Conservation (phyloP, 1,140 invertebrate species). For the Colletes latitarsis region DNA sequence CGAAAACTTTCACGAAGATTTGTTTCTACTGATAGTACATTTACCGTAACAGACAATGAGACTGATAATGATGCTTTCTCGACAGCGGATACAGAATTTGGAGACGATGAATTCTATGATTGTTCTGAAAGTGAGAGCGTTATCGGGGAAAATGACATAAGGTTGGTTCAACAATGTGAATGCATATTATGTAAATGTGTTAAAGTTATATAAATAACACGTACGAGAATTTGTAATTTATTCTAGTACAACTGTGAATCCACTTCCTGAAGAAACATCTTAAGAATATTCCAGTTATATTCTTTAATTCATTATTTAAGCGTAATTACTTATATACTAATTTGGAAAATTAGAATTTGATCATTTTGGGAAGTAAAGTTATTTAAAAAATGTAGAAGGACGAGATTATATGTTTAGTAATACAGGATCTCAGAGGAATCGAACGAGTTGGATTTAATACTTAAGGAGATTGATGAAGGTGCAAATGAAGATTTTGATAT, state of each 20-base stretch:
- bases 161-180: slow-evolving; percentile 66
- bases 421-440: slow-evolving; percentile 75
- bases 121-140: slow-evolving; percentile 76
- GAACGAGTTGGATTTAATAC: slow-evolving; percentile 62
- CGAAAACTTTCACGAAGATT: slow-evolving; percentile 62
- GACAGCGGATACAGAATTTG: slow-evolving; percentile 75
- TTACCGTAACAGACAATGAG: slow-evolving; percentile 70
- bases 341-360: slow-evolving; percentile 39
- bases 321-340: slow-evolving; percentile 13
- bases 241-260: slow-evolving; percentile 45
- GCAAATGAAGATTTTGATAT: slow-evolving; percentile 52
- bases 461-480: slow-evolving; percentile 67
- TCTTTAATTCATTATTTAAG: slow-evolving; percentile 33
- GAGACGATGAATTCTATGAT: slow-evolving; percentile 80
- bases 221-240: slow-evolving; percentile 37
- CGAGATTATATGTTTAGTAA: slow-evolving; percentile 77
- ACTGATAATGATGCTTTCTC: slow-evolving; percentile 76
- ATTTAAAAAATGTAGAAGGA: slow-evolving; percentile 70
- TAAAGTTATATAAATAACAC: slow-evolving; percentile 23
- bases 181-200: slow-evolving; percentile 13
- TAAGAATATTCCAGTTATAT: slow-evolving; percentile 18
- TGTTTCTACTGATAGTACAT: slow-evolving; percentile 65
- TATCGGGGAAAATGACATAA: slow-evolving; percentile 68
- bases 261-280: slow-evolving; percentile 19
- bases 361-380: slow-evolving; percentile 26